A percentile compares a stretch with the other conserved stretches of the same genome.
Conservation (phyloP, 2,113 vertebrate genomes). For the Pimephales promelas region DNA sequence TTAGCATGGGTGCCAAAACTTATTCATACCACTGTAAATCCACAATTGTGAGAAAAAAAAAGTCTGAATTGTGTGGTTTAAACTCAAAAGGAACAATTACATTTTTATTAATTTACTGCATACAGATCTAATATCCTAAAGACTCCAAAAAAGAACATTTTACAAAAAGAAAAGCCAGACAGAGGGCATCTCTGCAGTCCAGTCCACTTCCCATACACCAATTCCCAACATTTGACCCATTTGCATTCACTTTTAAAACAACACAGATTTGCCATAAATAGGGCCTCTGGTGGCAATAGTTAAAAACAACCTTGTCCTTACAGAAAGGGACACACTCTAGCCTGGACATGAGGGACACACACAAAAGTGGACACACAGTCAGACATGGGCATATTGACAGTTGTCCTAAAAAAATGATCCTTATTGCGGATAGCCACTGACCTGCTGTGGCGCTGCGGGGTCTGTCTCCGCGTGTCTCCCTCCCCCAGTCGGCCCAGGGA, state of each 20-base stretch:
- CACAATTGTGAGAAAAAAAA: too few species aligned
- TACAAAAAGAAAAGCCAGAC: neutral
- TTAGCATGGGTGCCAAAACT: too few species aligned
- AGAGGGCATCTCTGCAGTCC: neutral
- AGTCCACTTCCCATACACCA: neutral
- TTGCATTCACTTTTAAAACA: slow-evolving; percentile 9
- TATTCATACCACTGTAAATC: too few species aligned
- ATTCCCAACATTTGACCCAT: slow-evolving; percentile 20
- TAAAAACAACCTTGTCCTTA: slow-evolving; percentile 28
- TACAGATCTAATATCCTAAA: neutral
- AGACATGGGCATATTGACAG: neutral
- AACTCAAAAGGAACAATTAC: too few species aligned
- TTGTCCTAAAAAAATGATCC: neutral
- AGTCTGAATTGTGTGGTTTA: too few species aligned
- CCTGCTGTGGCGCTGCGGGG: slow-evolving; percentile 83
- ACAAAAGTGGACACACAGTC: neutral
- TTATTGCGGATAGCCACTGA: slow-evolving; percentile 50
- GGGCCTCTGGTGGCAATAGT: neutral
- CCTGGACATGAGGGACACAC: neutral
- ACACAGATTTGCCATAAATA: slow-evolving; percentile 20
- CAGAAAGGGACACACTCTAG: slow-evolving; percentile 25
- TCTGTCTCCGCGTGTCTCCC: slow-evolving; percentile 76
- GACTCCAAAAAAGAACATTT: neutral
- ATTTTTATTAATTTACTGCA: too few species aligned
- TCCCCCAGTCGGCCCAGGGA: slow-evolving; percentile 84